Evolutionary conservation across 2,888 invertebrate genomes (phyloP).

Genomic region (Hololepta plana): DNA sequence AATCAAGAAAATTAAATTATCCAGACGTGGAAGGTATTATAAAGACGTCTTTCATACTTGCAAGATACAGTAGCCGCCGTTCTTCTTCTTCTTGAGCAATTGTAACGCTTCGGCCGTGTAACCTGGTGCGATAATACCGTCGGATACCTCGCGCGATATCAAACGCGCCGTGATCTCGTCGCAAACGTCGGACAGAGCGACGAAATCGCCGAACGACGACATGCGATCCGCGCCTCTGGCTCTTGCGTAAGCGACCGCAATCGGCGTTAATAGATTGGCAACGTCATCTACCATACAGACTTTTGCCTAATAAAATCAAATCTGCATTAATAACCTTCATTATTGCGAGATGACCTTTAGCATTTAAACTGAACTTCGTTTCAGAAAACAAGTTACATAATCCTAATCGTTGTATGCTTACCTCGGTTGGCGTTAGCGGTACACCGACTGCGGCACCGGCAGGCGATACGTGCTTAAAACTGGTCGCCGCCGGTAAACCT

Average conservation of each 20-base stretch:
- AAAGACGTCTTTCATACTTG: slow-evolving; percentile 31
- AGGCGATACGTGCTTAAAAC: slow-evolving; percentile 97
- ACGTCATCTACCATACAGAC: slow-evolving; percentile 90
- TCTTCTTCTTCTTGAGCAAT: slow-evolving; percentile 85
- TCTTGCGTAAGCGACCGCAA: slow-evolving; percentile 85
- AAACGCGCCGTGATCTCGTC: slow-evolving; percentile 82
- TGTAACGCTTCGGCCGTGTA: slow-evolving; percentile 70
- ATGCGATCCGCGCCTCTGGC: slow-evolving; percentile 96
- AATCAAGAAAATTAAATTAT: background rate
- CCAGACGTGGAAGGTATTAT: background rate
- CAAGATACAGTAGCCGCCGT: slow-evolving; percentile 77
- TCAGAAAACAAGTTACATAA: too few species aligned
- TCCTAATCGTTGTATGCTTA: too few species aligned
- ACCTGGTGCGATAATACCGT: slow-evolving; percentile 94
- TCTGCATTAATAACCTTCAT: background rate
- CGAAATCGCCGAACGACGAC: slow-evolving; percentile 98
- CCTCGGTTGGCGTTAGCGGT: slow-evolving; percentile 52
- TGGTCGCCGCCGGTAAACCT: slow-evolving; percentile 77
- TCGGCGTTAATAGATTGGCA: slow-evolving; percentile 46
- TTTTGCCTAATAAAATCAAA: slow-evolving; percentile 43
- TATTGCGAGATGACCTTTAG: too few species aligned
- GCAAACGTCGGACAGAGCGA: slow-evolving; percentile 83
- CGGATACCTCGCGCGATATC: slow-evolving; percentile 87
- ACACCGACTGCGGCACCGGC: slow-evolving; percentile 90
- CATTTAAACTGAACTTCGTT: too few species aligned